Conservation (phyloP, 2,113 vertebrate genomes). For the Seriola quinqueradiata region DNA sequence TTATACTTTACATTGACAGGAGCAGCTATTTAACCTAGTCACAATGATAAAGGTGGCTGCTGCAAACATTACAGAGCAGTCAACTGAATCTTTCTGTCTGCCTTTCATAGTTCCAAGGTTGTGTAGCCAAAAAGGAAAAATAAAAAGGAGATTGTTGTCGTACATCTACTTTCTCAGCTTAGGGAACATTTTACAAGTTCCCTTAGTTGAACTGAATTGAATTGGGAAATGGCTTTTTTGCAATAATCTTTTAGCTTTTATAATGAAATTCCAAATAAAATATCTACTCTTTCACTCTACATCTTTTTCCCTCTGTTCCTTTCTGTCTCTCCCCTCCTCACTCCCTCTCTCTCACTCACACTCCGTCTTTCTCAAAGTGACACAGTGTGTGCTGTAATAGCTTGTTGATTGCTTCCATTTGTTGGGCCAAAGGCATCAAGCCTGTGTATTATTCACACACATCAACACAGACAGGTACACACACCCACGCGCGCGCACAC, state of each 20-base stretch:
- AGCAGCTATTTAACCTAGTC: slow-evolving; percentile 5
- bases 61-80: slow-evolving; percentile 1
- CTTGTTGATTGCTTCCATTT: slow-evolving; percentile 76
- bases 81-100: neutral
- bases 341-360: slow-evolving; percentile 23
- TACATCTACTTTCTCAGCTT: neutral
- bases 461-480: slow-evolving; percentile 28
- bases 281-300: slow-evolving; percentile 9
- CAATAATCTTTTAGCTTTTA: slow-evolving; percentile 13
- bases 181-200: neutral
- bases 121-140: neutral
- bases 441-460: slow-evolving; percentile 50
- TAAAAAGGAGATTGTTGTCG: slow-evolving; percentile 1
- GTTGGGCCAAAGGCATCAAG: slow-evolving; percentile 51
- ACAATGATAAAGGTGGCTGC: slow-evolving; percentile 5
- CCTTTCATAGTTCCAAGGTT: slow-evolving; percentile 16
- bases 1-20: neutral
- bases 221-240: slow-evolving; percentile 9
- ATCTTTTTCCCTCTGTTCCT: neutral
- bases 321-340: neutral
- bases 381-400: slow-evolving; percentile 59
- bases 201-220: slow-evolving; percentile 1
- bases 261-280: slow-evolving; percentile 2
- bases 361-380: slow-evolving; percentile 33
- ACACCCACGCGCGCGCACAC: neutral